Evolutionary conservation across 1,140 invertebrate species (phyloP), one percentile per base, ranked within the genome.

Genomic region (Drosophila oshimai): DNA sequence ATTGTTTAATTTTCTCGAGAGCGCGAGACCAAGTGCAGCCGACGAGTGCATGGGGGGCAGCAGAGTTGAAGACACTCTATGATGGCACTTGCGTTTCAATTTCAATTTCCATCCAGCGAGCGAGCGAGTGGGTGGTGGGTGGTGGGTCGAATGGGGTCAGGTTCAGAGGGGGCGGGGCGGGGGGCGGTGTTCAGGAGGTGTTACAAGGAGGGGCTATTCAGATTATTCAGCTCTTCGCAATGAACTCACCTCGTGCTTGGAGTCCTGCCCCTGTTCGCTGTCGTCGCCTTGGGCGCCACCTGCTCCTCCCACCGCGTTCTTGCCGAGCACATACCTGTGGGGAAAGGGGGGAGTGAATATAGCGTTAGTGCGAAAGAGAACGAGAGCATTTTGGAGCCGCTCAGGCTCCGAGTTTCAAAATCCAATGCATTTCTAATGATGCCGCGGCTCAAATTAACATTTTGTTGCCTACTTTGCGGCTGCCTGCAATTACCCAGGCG

Each of bases 181-280:
- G 3, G 7, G 12, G 12, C 2, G n/a, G 5, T 10, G 5, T 10
- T 15, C 2, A n/a, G 10, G 12, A 6, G 12, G 13, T 22, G 18
- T n/a, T 1, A 22, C 22, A 4, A 18, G 36, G 18, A 15, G 34
- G n/a, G 24, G 28, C 47, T 18, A n/a, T 6, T 28, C n/a, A n/a
- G n/a, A n/a, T n/a, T 13, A 55, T 36, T 42, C 49, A 36, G 41
- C 6, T 49, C n/a, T 45, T 17, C 36, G 41, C 36, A 37, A 39
- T 22, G 57, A 58, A 78, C 74, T 83, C 84, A 83, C 78, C 78
- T 83, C 78, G 39, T 83, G 58, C 62, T 83, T 83, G 13, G 44
- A 70, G 36, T 84, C 88, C 60, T 76, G 71, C 26, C 79, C 86
- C 50, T 89, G 74, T 33, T 87, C 86, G 37, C 72, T 87, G 61